A percentile compares a stretch with the other conserved stretches of the same genome.
Evolutionary conservation across 2,888 invertebrate species (phyloP).

Genomic region (Amaurobius ferox): DNA sequence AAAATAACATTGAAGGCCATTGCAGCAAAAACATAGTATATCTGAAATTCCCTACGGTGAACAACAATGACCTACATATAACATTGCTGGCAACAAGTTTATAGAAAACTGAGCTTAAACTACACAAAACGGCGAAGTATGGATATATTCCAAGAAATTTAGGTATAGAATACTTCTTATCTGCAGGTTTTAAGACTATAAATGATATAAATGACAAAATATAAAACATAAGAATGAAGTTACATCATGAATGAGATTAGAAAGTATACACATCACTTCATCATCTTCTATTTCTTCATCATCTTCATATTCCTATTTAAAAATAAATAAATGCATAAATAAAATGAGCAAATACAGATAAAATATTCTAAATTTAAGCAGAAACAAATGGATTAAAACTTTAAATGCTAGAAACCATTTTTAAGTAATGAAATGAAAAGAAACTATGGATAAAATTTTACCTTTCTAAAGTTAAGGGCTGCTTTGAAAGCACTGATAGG

Average conservation of each 20-base stretch:
- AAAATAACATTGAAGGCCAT: no score
- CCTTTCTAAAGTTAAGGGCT: constrained; percentile 84
- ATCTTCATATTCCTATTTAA: constrained; percentile 45
- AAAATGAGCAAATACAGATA: neutral
- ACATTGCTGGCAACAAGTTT: no score
- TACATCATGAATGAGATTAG: constrained; percentile 94
- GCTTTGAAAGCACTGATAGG: constrained; percentile 89
- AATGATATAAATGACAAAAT: no score
- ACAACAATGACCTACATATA: no score
- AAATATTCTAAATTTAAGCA: neutral
- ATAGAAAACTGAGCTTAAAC: no score
- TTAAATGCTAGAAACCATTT: neutral
- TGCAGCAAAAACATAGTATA: no score
- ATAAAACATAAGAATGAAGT: neutral
- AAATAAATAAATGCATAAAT: neutral
- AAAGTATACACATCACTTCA: constrained; percentile 96
- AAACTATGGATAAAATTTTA: no score
- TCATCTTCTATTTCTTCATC: constrained; percentile 90
- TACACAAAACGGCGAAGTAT: no score
- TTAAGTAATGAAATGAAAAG: neutral
- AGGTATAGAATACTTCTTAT: no score
- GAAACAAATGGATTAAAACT: neutral
- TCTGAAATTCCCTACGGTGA: no score
- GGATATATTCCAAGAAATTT: no score
- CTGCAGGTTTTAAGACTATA: no score